These are phyloP conservation scores for Archocentrus centrarchus DNA, from an alignment of 2,113 vertebrate species.

Conservation along the genomic window DNA sequence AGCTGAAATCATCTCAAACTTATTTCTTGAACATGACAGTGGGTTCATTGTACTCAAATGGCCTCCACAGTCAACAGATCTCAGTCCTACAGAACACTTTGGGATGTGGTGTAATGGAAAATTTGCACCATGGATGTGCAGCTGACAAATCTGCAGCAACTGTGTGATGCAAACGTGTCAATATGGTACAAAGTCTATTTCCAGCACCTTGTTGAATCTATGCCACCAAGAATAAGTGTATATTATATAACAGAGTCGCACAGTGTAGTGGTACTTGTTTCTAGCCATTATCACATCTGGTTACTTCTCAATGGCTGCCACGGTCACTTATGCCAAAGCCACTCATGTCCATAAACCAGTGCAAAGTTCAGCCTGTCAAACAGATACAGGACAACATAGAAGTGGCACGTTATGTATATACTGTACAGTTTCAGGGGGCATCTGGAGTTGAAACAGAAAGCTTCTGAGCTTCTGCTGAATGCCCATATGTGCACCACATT, in stretches of 20 bases:
- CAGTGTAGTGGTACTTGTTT: not conserved
- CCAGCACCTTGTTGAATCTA: not conserved
- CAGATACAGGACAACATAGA: not conserved
- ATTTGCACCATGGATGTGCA: no score
- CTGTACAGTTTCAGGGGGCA: slow-evolving; percentile 70
- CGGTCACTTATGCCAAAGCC: slow-evolving; percentile 15
- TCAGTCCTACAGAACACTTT: no score
- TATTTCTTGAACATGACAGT: no score
- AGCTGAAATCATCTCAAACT: no score
- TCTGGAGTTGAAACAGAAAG: slow-evolving; percentile 80
- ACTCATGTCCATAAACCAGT: not conserved
- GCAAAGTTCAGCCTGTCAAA: not conserved
- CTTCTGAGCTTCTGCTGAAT: slow-evolving; percentile 82
- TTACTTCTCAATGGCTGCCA: slow-evolving; percentile 23
- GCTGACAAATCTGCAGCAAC: no score
- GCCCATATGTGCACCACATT: slow-evolving; percentile 79
- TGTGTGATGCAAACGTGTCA: no score
- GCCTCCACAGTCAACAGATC: no score
- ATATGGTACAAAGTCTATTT: not conserved
- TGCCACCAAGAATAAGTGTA: not conserved
- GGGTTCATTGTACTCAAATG: no score
- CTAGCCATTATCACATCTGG: not conserved
- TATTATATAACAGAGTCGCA: not conserved
- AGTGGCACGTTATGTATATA: slow-evolving; percentile 1
- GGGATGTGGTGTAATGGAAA: no score